Evolutionary conservation across 37 sponge, comb jelly and placozoan species (phyloP), one percentile per base, ranked within the genome.

Genomic region (Diacarnus erythraeanus): DNA sequence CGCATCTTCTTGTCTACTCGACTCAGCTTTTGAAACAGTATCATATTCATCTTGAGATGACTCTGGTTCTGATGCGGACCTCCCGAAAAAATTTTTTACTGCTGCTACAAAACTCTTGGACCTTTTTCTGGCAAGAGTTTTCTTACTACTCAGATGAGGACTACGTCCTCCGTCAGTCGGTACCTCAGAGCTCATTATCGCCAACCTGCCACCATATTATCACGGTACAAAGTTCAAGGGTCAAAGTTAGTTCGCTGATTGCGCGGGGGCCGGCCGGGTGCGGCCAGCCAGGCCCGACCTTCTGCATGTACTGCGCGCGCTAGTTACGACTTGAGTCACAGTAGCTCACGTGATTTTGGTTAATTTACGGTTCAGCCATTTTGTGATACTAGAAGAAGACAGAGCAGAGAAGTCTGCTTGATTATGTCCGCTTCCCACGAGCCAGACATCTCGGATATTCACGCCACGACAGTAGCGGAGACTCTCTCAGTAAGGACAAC

Each of bases 361-460:
- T 17, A 30, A 30, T 65, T 31, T 65, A 65, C 66, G 66, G 66
- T 30, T 73, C 64, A 31, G 76, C 87, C 75, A 59, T 76, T 68
- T 80, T 71, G 65, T 72, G 82, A 29, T 74, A 64, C 66, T 38
- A 58, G 42, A 35, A 54, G 47, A n/a, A n/a, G n/a, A n/a, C n/a
- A n/a, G n/a, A n/a, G n/a, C n/a, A n/a, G n/a, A n/a, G 1, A 42
- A 26, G 51, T 82, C 51, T 65, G 33, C 40, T 74, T 27, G 72
- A 64, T 58, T 79, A 87, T 87, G 88, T 87, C 88, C 88, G 88
- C 76, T 4, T 42, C 81, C 23, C 75, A 76, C 22, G 59, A 67
- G 44, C 64, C 82, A 20, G 77, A 75, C 64, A 58, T 76, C 70
- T 75, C 88, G 71, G 88, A 87, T 77, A 81, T 81, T 30, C 76